Percentiles rank a stretch among this genome's conserved stretches.
Evolutionary conservation across 2,888 invertebrate species (phyloP).

Genomic region (Archips crataeganus): DNA sequence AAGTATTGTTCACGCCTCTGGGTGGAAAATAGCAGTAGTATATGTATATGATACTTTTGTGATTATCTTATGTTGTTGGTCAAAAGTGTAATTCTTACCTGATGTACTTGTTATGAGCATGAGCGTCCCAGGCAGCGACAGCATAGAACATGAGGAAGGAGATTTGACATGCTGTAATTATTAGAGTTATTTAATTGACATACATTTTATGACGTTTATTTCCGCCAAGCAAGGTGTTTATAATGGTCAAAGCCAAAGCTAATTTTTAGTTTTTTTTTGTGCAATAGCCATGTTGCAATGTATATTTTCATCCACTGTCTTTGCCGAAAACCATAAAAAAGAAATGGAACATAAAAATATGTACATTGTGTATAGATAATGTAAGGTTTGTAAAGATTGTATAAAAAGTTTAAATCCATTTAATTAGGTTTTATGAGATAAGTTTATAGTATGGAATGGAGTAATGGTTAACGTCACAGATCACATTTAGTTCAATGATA

Average conservation of each 20-base stretch:
- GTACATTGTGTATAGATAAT: slow-evolving; percentile 82
- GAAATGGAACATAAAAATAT: slow-evolving; percentile 67
- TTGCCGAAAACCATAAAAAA: slow-evolving; percentile 64
- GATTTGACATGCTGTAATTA: slow-evolving; percentile 40
- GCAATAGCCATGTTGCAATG: slow-evolving; percentile 83
- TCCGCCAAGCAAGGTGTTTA: slow-evolving; percentile 66
- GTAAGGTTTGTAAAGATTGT: slow-evolving; percentile 70
- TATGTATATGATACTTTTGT: background rate
- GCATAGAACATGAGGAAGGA: slow-evolving; percentile 58
- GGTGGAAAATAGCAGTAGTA: background rate
- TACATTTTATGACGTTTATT: slow-evolving; percentile 48
- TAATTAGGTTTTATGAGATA: slow-evolving; percentile 56
- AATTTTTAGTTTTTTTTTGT: slow-evolving; percentile 80
- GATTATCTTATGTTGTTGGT: background rate
- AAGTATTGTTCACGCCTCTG: background rate
- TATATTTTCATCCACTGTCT: slow-evolving; percentile 76
- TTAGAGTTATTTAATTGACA: slow-evolving; percentile 45
- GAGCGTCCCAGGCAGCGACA: slow-evolving; percentile 47
- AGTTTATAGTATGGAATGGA: slow-evolving; percentile 58
- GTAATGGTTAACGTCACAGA: slow-evolving; percentile 62
- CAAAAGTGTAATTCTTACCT: background rate
- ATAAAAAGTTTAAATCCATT: slow-evolving; percentile 66
- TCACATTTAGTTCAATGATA: slow-evolving; percentile 47
- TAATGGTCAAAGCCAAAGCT: slow-evolving; percentile 84
- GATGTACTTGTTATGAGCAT: background rate